These are phyloP conservation scores for Drosophila formosana DNA, from an alignment of 2,888 invertebrate genomes.

Conservation along the genomic window DNA sequence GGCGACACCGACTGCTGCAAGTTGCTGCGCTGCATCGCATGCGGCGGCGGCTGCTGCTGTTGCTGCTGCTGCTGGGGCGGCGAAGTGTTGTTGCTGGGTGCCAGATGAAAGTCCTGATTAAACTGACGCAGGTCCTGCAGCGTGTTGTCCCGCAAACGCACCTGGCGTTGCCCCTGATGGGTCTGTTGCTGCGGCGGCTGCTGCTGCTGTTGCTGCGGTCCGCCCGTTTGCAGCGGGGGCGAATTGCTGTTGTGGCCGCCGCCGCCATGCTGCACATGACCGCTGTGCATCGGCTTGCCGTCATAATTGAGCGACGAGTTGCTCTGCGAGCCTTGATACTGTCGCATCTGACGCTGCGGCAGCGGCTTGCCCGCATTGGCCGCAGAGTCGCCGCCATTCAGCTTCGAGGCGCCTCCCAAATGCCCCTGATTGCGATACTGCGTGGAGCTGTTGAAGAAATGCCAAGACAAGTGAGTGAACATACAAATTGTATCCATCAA, in stretches of 20 bases:
- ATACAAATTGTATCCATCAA: no score
- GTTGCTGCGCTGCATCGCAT: slow-evolving; percentile 57
- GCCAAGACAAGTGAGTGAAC: not conserved
- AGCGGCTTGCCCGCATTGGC: slow-evolving; percentile 79
- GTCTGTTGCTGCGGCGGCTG: slow-evolving; percentile 53
- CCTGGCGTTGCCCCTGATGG: slow-evolving; percentile 68
- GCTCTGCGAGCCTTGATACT: slow-evolving; percentile 80
- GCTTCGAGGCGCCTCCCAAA: slow-evolving; percentile 78
- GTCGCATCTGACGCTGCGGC: slow-evolving; percentile 83
- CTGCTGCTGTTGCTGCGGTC: slow-evolving; percentile 50
- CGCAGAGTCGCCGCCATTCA: slow-evolving; percentile 83
- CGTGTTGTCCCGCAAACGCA: slow-evolving; percentile 83
- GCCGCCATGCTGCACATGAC: slow-evolving; percentile 68
- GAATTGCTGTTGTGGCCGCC: slow-evolving; percentile 76
- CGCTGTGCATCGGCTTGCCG: slow-evolving; percentile 77
- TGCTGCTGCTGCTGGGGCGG: slow-evolving; percentile 78
- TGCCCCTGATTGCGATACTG: slow-evolving; percentile 79
- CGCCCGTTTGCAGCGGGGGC: slow-evolving; percentile 77
- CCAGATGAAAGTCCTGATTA: slow-evolving; percentile 91
- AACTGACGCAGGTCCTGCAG: slow-evolving; percentile 90
- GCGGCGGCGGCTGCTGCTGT: slow-evolving; percentile 64
- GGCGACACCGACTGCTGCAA: slow-evolving; percentile 61
- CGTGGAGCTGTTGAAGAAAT: slow-evolving; percentile 60
- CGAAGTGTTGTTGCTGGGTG: slow-evolving; percentile 79
- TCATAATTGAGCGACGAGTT: slow-evolving; percentile 80